Evolutionary conservation across 2,888 invertebrate species (phyloP), one percentile per base, ranked within the genome.

Genomic region (Phytoseiulus persimilis): DNA sequence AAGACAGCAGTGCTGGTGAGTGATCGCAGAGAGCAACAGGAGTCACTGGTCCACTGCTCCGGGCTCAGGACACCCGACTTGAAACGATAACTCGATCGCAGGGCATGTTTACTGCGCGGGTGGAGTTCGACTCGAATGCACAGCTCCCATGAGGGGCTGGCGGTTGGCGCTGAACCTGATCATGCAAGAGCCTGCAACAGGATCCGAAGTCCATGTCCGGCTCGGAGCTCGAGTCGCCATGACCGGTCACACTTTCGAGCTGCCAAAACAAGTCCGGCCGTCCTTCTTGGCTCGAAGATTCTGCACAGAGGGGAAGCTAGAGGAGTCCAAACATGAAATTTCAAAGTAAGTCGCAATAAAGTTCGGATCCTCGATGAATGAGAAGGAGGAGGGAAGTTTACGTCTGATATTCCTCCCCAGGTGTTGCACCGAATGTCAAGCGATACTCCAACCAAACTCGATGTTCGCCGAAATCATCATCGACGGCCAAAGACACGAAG

Each of bases 1-100:
- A 87, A 45, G 87, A 87, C 31, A 33, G 14, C 87, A 87, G 87
- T n/a, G 33, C 28, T 33, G 87, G 87, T 87, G n/a, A 0, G 87
- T 32, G 5, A 23, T 83, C 39, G 9, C n/a, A n/a, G n/a, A n/a
- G n/a, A n/a, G n/a, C n/a, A n/a, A n/a, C n/a, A n/a, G n/a, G n/a
- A n/a, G n/a, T n/a, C n/a, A n/a, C n/a, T n/a, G n/a, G n/a, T n/a
- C n/a, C n/a, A n/a, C n/a, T n/a, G n/a, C n/a, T n/a, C n/a, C n/a
- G n/a, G n/a, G n/a, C n/a, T n/a, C n/a, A n/a, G n/a, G n/a, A n/a
- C n/a, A n/a, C n/a, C n/a, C n/a, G n/a, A n/a, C n/a, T n/a, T n/a
- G n/a, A n/a, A n/a, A n/a, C n/a, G n/a, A n/a, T n/a, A n/a, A n/a
- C n/a, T n/a, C n/a, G n/a, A n/a, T 39, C 9, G 65, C 65, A 65